These are phyloP conservation scores for Caenorhabditis angaria DNA, from an alignment of 2,888 invertebrate genomes.

Conservation along the genomic window DNA sequence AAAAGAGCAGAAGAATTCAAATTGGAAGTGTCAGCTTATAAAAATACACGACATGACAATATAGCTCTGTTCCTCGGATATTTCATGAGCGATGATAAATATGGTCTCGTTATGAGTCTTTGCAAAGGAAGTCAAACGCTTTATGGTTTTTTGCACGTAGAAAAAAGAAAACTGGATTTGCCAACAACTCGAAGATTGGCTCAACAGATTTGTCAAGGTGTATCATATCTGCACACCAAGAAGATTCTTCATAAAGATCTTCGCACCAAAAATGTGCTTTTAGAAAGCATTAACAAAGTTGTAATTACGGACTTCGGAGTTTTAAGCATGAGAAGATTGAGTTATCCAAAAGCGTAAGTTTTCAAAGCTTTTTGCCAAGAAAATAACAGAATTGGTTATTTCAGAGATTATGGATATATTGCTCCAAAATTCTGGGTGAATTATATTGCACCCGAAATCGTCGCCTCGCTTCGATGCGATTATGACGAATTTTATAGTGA, in stretches of 20 bases:
- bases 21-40: slow-evolving; percentile 89
- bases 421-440: slow-evolving; percentile 98
- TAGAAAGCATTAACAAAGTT: slow-evolving; percentile 83
- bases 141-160: slow-evolving; percentile 37
- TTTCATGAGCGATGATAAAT: slow-evolving; percentile 89
- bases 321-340: slow-evolving; percentile 93
- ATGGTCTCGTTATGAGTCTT: slow-evolving; percentile 93
- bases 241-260: slow-evolving; percentile 97
- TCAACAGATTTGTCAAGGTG: slow-evolving; percentile 90
- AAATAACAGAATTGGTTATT: slow-evolving; percentile 12
- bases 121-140: slow-evolving; percentile 80
- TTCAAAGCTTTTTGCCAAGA: neutral
- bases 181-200: slow-evolving; percentile 91
- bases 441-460: slow-evolving; percentile 95
- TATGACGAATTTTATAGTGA: slow-evolving; percentile 67
- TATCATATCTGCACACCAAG: slow-evolving; percentile 97
- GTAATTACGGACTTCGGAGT: slow-evolving; percentile 98
- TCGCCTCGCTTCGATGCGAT: slow-evolving; percentile 14
- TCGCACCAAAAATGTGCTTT: slow-evolving; percentile 96
- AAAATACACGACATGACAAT: slow-evolving; percentile 98
- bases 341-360: slow-evolving; percentile 49
- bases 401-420: slow-evolving; percentile 76
- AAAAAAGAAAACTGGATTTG: slow-evolving; percentile 79
- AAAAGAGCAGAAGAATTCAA: slow-evolving; percentile 92
- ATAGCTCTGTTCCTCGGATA: slow-evolving; percentile 98